These are phyloP conservation scores for Lagenorhynchus albirostris DNA, from an alignment of 2,113 vertebrate species.

Conservation along the genomic window DNA sequence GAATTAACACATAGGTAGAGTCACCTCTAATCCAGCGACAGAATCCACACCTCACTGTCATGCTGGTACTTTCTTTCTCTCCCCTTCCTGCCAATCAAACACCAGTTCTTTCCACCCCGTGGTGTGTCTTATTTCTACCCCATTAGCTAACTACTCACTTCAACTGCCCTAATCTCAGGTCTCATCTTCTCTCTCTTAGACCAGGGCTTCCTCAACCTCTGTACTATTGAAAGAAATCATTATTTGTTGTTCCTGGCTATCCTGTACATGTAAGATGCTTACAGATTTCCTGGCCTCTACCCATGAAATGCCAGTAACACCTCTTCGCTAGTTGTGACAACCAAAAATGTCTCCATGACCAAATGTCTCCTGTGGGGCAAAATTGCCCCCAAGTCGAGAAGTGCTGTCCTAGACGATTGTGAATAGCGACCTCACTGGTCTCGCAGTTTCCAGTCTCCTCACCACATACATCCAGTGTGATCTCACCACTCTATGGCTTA, in stretches of 20 bases:
- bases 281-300: not conserved
- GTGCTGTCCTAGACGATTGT: not conserved
- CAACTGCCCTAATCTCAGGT: not conserved
- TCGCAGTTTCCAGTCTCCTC: not conserved
- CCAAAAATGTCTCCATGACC: not conserved
- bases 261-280: not conserved
- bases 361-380: not conserved
- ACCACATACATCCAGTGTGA: accelerated
- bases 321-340: not conserved
- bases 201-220: not conserved
- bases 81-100: not conserved
- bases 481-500: not conserved
- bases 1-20: not conserved
- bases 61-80: not conserved
- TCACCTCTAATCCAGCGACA: not conserved
- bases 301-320: not conserved
- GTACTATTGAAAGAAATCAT: not conserved
- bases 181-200: not conserved
- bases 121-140: not conserved
- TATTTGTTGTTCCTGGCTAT: not conserved
- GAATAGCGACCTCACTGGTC: not conserved
- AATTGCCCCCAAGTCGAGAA: not conserved
- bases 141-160: not conserved
- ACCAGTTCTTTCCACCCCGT: not conserved
- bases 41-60: not conserved